Evolutionary conservation across 2,797 vertebrate species (phyloP).

Genomic region (Enteromius mattozi): DNA sequence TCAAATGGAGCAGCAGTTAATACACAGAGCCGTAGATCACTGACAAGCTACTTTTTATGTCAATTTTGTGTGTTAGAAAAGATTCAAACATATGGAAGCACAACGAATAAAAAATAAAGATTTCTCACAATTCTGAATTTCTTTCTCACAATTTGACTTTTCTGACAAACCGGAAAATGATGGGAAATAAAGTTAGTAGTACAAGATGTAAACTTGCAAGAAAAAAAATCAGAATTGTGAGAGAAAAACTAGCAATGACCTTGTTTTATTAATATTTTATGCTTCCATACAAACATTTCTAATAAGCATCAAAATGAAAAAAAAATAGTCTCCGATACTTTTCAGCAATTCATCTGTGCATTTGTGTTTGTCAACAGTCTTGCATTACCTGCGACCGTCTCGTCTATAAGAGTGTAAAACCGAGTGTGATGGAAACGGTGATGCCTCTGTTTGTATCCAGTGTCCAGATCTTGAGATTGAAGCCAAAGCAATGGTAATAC

Average conservation of each 20-base stretch:
- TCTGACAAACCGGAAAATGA: not conserved
- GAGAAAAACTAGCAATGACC: not conserved
- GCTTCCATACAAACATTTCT: not conserved
- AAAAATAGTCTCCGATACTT: not conserved
- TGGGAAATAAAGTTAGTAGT: not conserved
- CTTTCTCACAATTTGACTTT: too few species aligned
- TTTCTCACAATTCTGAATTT: not conserved
- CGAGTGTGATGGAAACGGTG: slow-evolving; percentile 16
- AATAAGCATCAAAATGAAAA: not conserved
- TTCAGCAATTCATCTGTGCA: not conserved
- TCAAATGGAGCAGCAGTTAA: too few species aligned
- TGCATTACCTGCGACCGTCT: not conserved
- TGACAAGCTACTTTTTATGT: not conserved
- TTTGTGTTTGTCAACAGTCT: slow-evolving; percentile 8
- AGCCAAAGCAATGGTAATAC: not conserved
- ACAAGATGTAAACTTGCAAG: not conserved
- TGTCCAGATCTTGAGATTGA: slow-evolving; percentile 32
- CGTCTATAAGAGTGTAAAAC: slow-evolving; percentile 10
- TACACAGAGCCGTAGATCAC: too few species aligned
- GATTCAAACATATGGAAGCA: not conserved
- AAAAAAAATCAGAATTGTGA: not conserved
- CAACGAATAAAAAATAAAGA: too few species aligned
- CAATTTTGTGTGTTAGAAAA: not conserved
- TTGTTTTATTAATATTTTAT: not conserved
- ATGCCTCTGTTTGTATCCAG: slow-evolving; percentile 18